Base-by-base conservation (phyloP, 1,140 invertebrate genomes). In the Conus ventricosus region DNA sequence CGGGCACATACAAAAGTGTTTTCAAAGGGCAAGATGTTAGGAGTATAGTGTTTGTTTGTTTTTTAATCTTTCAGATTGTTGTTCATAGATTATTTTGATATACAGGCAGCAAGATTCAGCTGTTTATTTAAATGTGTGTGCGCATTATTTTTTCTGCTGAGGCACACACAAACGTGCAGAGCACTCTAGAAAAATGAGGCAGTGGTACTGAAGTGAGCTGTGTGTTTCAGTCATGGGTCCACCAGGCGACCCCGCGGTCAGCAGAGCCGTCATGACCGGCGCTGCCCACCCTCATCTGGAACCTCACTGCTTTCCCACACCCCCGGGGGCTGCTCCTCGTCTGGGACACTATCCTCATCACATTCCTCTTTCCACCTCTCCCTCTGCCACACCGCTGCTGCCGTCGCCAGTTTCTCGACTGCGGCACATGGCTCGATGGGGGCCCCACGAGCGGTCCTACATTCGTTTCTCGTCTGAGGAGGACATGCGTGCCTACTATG, bases 311-410 rank as follows among this genome's bases (percentile, higher is more conserved):
- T 81, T 81, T 63, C 89, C 89, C 67, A 54, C 86, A 8, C 78
- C 81, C 85, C 89, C 84, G 87, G 88, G 89, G 67, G 84, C 87
- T 80, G 87, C 88, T 67, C 84, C 90, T 78, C 76, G 87, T 71
- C 85, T 53, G 54, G 83, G 88, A 82, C 84, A 85, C 80, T 81
- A 60, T 27, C 87, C 90, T 87, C 88, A 86, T 87, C 87, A 89
- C 89, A 84, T 83, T 87, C 84, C 88, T 54, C 87, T 88, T 84
- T 84, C 90, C 57, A 60, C 57, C 55, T 67, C 39, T 67, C 13
- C 60, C 27, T 51, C 63, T 39, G 39, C 39, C 39, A 39, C 39
- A 39, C 39, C 55, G 8, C 51, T 7, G 25, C 55, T 60, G 20
- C 27, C 67, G 15, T 27, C 51, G 27, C 85, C 85, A 25, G 51